These are phyloP conservation scores for Athripsodes cinereus DNA, from an alignment of 2,888 invertebrate genomes.

Conservation along the genomic window DNA sequence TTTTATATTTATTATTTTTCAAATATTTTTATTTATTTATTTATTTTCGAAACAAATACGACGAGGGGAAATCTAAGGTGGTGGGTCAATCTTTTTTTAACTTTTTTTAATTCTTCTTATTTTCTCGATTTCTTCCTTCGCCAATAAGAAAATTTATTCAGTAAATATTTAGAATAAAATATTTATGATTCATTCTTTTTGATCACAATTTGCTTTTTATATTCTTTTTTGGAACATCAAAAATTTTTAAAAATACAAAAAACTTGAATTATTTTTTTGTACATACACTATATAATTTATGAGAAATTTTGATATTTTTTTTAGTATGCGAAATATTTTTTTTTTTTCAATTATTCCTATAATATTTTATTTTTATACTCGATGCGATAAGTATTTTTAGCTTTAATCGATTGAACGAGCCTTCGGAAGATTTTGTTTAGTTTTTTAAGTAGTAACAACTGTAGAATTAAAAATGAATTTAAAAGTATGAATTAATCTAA, in stretches of 20 bases:
- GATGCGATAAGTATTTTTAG: constrained; percentile 3
- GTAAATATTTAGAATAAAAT: not conserved
- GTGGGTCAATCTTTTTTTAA: constrained; percentile 18
- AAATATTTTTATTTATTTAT: not conserved
- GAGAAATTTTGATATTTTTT: too few species aligned
- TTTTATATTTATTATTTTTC: not conserved
- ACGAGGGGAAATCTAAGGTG: constrained; percentile 26
- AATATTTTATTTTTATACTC: too few species aligned
- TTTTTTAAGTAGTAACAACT: not conserved
- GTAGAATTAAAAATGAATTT: not conserved
- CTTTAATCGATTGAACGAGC: constrained; percentile 25
- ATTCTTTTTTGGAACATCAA: too few species aligned
- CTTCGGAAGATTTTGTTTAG: constrained; percentile 27
- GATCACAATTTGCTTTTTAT: too few species aligned
- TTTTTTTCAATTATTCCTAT: not conserved
- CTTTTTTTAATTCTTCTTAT: constrained; percentile 18
- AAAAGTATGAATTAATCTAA: constrained; percentile 18
- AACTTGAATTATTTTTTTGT: too few species aligned
- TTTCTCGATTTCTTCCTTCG: constrained; percentile 22
- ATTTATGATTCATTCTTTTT: not conserved
- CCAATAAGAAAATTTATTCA: constrained; percentile 5
- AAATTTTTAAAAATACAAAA: too few species aligned
- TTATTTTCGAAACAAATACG: constrained; percentile 2
- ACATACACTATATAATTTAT: too few species aligned
- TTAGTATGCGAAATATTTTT: not conserved